These are phyloP conservation scores for Doryteuthis pealeii DNA, from an alignment of 1,140 invertebrate species.

Conservation along the genomic window DNA sequence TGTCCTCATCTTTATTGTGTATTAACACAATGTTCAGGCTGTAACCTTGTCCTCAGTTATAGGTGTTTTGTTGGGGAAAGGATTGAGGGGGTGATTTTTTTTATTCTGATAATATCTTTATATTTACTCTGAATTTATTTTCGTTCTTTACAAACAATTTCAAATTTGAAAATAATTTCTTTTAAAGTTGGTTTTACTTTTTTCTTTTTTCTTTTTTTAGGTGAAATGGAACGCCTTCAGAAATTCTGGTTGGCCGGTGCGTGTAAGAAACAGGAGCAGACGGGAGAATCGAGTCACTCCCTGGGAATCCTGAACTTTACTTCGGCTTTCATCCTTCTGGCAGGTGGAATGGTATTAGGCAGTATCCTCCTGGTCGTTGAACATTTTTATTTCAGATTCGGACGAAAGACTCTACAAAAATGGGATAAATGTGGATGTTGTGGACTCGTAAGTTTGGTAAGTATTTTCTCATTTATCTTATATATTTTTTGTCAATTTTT, in stretches of 20 bases:
- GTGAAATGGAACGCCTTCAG: conserved; percentile 88
- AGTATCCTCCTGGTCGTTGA: conserved; percentile 84
- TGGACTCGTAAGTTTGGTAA: conserved; percentile 82
- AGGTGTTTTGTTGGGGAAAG: too few species aligned
- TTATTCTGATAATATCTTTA: too few species aligned
- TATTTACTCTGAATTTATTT: too few species aligned
- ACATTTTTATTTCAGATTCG: conserved; percentile 90
- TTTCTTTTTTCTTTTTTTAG: conserved; percentile 62
- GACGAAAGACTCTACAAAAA: conserved; percentile 81
- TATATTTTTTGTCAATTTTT: too few species aligned
- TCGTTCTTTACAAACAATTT: too few species aligned
- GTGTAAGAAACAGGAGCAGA: conserved; percentile 77
- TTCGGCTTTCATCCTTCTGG: conserved; percentile 92
- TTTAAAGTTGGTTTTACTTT: too few species aligned
- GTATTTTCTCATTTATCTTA: conserved; percentile 7
- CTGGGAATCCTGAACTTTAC: conserved; percentile 95
- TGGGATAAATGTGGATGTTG: conserved; percentile 85
- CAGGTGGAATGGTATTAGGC: conserved; percentile 87
- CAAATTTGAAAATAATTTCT: too few species aligned
- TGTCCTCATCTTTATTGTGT: too few species aligned
- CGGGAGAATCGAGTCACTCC: conserved; percentile 69
- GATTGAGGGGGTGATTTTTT: too few species aligned
- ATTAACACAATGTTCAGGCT: too few species aligned
- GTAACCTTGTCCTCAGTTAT: too few species aligned
- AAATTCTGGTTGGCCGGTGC: conserved; percentile 98